These are phyloP conservation scores for Stegodyphus mimosarum DNA, from an alignment of 1,140 invertebrate species.

Conservation along the genomic window DNA sequence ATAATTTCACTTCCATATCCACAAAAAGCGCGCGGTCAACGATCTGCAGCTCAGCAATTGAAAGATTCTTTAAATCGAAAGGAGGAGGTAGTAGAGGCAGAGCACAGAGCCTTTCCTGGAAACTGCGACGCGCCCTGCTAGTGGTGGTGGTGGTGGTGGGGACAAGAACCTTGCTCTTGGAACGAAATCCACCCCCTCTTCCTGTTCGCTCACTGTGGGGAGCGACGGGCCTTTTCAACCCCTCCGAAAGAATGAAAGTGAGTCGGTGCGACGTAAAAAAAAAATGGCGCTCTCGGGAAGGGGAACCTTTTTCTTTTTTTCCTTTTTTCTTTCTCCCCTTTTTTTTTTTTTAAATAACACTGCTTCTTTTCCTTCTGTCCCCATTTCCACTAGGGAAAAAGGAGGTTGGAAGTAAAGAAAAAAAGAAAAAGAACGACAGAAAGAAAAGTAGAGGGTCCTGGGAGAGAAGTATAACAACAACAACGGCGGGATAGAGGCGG, in stretches of 20 bases:
- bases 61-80: no score
- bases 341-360: neutral
- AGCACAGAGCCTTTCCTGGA: no score
- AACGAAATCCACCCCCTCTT: constrained; percentile 39
- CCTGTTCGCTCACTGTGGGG: neutral
- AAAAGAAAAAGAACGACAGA: neutral
- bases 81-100: no score
- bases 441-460: neutral
- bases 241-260: constrained; percentile 21
- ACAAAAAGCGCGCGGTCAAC: no score
- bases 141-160: no score
- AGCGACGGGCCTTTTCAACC: neutral
- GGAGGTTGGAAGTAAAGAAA: constrained; percentile 8
- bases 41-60: no score
- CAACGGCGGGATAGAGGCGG: neutral
- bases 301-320: constrained; percentile 31
- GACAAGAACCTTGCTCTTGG: neutral
- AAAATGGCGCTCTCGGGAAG: neutral
- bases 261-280: constrained; percentile 28
- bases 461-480: neutral
- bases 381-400: constrained; percentile 26
- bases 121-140: no score
- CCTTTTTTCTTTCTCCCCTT: neutral
- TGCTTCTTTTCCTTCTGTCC: constrained; percentile 34
- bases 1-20: no score